phyloP scores from a whole-genome alignment of 2,113 vertebrate genomes.

The Motacilla tschutschensis region DNA sequence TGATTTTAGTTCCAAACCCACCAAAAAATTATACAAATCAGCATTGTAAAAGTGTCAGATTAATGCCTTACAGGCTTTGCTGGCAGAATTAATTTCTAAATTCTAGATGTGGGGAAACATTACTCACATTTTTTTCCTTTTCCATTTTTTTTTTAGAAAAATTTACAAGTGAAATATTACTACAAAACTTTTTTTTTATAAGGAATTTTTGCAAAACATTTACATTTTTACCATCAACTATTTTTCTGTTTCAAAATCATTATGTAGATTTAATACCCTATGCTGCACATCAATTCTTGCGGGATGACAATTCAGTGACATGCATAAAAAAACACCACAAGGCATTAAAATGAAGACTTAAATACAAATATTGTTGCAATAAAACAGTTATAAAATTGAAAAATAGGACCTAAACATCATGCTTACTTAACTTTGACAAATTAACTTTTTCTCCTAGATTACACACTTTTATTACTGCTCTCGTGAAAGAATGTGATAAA shows the following conservation, averaged over 20 bases:
- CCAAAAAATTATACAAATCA: slow-evolving; percentile 97
- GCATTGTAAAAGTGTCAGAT: slow-evolving; percentile 97
- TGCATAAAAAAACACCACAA: slow-evolving; percentile 83
- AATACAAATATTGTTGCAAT: slow-evolving; percentile 85
- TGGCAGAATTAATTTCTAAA: slow-evolving; percentile 94
- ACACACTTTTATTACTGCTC: slow-evolving; percentile 83
- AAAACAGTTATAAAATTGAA: slow-evolving; percentile 88
- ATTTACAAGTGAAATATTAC: slow-evolving; percentile 99
- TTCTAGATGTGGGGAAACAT: slow-evolving; percentile 87
- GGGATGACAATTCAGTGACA: slow-evolving; percentile 82
- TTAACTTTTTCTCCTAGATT: slow-evolving; percentile 83
- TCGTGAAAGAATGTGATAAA: slow-evolving; percentile 80
- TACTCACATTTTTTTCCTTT: slow-evolving; percentile 58
- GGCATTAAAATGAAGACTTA: slow-evolving; percentile 85
- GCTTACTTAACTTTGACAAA: slow-evolving; percentile 84
- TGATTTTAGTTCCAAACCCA: slow-evolving; percentile 84
- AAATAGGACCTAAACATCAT: slow-evolving; percentile 86
- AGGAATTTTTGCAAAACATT: slow-evolving; percentile 84
- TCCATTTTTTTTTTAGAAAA: slow-evolving; percentile 84
- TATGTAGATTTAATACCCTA: slow-evolving; percentile 83
- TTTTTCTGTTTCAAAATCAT: slow-evolving; percentile 82
- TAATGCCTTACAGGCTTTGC: slow-evolving; percentile 92
- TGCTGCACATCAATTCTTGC: slow-evolving; percentile 83
- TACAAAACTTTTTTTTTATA: slow-evolving; percentile 87
- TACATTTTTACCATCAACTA: slow-evolving; percentile 83